These are phyloP conservation scores for Syngnathus scovelli DNA, from an alignment of 2,113 vertebrate genomes.

Conservation along the genomic window DNA sequence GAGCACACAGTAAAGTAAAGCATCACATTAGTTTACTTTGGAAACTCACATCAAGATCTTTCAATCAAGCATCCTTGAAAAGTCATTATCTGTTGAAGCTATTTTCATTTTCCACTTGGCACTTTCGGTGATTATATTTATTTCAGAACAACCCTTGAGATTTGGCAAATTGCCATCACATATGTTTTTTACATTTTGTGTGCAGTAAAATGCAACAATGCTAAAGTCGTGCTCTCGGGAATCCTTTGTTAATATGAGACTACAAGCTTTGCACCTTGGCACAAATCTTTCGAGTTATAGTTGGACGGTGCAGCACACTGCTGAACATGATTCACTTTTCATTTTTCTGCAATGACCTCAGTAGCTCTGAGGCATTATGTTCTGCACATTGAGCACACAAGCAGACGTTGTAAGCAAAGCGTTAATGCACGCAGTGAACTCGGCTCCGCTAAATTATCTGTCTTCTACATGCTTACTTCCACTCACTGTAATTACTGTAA, in stretches of 20 bases:
- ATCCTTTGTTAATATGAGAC: not conserved
- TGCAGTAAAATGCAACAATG: too few species aligned
- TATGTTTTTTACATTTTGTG: too few species aligned
- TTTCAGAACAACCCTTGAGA: too few species aligned
- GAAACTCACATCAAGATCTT: too few species aligned
- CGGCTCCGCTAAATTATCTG: not conserved
- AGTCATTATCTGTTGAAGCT: too few species aligned
- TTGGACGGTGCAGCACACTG: not conserved
- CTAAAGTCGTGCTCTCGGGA: not conserved
- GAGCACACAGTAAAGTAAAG: too few species aligned
- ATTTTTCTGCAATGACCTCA: not conserved
- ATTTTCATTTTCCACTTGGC: too few species aligned
- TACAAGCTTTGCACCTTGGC: not conserved
- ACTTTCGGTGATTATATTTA: too few species aligned
- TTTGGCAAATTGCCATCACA: too few species aligned
- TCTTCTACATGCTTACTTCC: conserved; percentile 5
- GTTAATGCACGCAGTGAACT: conserved; percentile 1
- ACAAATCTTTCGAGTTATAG: not conserved
- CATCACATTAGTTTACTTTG: too few species aligned
- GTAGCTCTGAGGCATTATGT: not conserved
- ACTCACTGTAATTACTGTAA: conserved; percentile 1
- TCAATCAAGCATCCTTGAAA: too few species aligned
- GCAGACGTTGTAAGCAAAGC: not conserved
- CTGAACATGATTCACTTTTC: not conserved
- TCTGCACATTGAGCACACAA: not conserved